These are phyloP conservation scores for Caenorhabditis elegans DNA, from an alignment of 1,140 invertebrate genomes.

Conservation along the genomic window DNA sequence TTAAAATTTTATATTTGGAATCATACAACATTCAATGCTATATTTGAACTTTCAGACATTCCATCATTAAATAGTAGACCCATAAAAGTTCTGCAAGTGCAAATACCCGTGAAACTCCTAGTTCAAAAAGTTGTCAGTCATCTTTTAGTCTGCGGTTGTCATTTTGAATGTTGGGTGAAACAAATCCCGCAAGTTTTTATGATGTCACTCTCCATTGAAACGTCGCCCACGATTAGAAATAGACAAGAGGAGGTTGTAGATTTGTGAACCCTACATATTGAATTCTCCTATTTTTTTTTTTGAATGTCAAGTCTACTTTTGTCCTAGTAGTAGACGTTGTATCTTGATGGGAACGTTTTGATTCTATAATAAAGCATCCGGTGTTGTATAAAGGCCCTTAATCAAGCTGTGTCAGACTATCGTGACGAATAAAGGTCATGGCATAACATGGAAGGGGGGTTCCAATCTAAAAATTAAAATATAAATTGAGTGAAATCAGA, in stretches of 20 bases:
- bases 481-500: neutral
- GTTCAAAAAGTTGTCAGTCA: neutral
- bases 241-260: neutral
- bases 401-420: too few species aligned
- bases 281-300: neutral
- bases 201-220: conserved; percentile 13
- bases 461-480: too few species aligned
- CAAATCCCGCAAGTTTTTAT: neutral
- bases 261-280: conserved; percentile 12
- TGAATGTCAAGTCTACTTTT: neutral
- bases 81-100: too few species aligned
- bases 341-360: conserved; percentile 1
- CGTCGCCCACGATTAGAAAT: neutral
- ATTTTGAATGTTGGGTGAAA: neutral
- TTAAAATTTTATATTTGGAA: too few species aligned
- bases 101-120: neutral
- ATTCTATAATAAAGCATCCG: too few species aligned
- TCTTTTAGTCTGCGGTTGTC: neutral
- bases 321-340: neutral
- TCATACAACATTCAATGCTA: too few species aligned
- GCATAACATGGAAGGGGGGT: too few species aligned
- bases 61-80: too few species aligned
- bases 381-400: too few species aligned
- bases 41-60: too few species aligned
- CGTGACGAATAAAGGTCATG: too few species aligned